These are phyloP conservation scores for Cabera pusaria DNA, from an alignment of 2,888 invertebrate genomes.

Conservation along the genomic window DNA sequence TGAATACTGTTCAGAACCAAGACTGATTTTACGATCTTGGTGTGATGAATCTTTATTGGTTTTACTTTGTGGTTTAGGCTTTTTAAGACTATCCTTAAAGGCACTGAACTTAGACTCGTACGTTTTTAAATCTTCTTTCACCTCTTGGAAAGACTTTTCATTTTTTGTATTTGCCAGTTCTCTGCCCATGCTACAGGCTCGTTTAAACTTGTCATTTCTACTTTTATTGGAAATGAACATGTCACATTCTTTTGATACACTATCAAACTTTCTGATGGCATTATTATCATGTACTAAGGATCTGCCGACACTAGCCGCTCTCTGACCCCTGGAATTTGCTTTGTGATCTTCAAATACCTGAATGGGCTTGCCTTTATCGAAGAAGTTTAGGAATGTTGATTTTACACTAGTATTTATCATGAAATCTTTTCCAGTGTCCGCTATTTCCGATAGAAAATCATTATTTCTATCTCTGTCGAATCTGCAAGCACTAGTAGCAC, in stretches of 20 bases:
- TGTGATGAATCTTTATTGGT: slow-evolving; percentile 20
- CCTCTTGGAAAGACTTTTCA: slow-evolving; percentile 55
- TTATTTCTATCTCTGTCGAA: slow-evolving; percentile 34
- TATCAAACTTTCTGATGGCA: slow-evolving; percentile 24
- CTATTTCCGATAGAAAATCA: slow-evolving; percentile 48
- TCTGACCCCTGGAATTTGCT: slow-evolving; percentile 55
- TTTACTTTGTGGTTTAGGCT: too few species aligned
- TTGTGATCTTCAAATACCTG: slow-evolving; percentile 40
- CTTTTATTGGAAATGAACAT: slow-evolving; percentile 24
- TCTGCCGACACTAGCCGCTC: slow-evolving; percentile 70
- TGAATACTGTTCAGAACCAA: slow-evolving; percentile 40
- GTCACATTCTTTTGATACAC: slow-evolving; percentile 8
- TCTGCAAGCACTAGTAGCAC: slow-evolving; percentile 39
- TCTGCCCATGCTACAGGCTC: slow-evolving; percentile 67
- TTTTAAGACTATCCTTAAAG: too few species aligned
- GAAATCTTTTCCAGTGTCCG: slow-evolving; percentile 54
- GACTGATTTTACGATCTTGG: slow-evolving; percentile 21
- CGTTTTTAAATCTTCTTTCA: slow-evolving; percentile 64
- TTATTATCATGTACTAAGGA: slow-evolving; percentile 40
- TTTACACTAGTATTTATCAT: slow-evolving; percentile 68
- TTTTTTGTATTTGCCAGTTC: slow-evolving; percentile 34
- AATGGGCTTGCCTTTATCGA: slow-evolving; percentile 40
- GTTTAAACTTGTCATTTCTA: slow-evolving; percentile 42
- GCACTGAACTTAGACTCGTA: slow-evolving; percentile 38
- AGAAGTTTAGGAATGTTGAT: slow-evolving; percentile 47